Evolutionary conservation across 2,888 invertebrate species (phyloP).

Genomic region (Heteropelma amictum): DNA sequence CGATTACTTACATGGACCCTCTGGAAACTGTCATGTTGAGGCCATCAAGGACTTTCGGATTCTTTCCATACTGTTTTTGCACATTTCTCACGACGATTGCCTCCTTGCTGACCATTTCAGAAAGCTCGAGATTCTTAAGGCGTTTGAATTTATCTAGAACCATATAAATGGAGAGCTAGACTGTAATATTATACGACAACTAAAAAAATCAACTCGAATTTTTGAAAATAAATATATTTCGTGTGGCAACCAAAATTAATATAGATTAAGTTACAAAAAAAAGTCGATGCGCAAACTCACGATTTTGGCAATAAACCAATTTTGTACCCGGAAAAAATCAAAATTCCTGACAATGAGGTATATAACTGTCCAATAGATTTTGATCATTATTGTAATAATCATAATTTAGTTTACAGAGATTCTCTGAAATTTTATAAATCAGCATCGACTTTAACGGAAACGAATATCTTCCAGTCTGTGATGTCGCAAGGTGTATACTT

Average conservation of each 20-base stretch:
- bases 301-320: no score
- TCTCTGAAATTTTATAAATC: no score
- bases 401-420: no score
- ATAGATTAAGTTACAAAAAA: no score
- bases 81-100: constrained; percentile 86
- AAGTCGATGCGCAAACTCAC: no score
- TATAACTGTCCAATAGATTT: no score
- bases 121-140: constrained; percentile 6
- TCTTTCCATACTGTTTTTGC: constrained; percentile 83
- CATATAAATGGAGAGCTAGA: background rate
- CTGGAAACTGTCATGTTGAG: constrained; percentile 87
- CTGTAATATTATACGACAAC: no score
- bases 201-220: no score
- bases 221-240: background rate
- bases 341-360: no score
- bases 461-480: background rate
- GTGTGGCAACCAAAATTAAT: background rate
- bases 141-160: constrained; percentile 32
- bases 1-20: constrained; percentile 86
- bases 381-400: no score
- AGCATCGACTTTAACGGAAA: no score
- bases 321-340: no score
- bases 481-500: background rate
- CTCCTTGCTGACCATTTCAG: constrained; percentile 69
- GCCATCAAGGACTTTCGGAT: constrained; percentile 82